These are phyloP conservation scores for Neoscelio sp. DNA, from an alignment of 2,888 invertebrate genomes.

Conservation along the genomic window DNA sequence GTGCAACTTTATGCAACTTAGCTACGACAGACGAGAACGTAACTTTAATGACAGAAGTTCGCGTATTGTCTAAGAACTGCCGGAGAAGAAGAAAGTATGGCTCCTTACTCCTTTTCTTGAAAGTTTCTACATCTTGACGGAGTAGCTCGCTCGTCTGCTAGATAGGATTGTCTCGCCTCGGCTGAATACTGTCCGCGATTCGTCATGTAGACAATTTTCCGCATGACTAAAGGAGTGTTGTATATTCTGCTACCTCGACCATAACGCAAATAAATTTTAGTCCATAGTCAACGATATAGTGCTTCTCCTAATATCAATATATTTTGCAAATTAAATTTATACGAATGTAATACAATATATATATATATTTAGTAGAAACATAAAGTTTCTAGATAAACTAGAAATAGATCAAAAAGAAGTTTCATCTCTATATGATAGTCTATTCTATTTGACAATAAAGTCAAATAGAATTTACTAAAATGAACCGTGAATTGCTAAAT, in stretches of 20 bases:
- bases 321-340: too few species aligned
- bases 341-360: too few species aligned
- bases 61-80: constrained; percentile 80
- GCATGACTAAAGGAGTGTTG: background rate
- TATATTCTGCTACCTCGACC: constrained; percentile 4
- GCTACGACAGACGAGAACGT: constrained; percentile 73
- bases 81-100: constrained; percentile 77
- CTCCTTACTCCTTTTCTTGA: constrained; percentile 73
- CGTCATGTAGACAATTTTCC: constrained; percentile 54
- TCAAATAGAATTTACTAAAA: too few species aligned
- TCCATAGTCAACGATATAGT: constrained; percentile 14
- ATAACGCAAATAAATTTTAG: constrained; percentile 37
- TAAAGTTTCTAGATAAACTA: too few species aligned
- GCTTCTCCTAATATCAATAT: background rate
- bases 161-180: constrained; percentile 74
- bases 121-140: constrained; percentile 77
- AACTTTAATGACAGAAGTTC: constrained; percentile 82
- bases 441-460: too few species aligned
- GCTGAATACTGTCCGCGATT: constrained; percentile 66
- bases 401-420: too few species aligned
- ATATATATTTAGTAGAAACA: too few species aligned
- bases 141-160: constrained; percentile 66
- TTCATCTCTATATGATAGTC: too few species aligned
- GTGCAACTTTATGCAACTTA: constrained; percentile 76
- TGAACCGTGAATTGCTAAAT: too few species aligned